Percentiles rank a stretch among this genome's conserved stretches.
These are phyloP conservation scores for Spermophilus dauricus DNA, from an alignment of 2,113 vertebrate species.

Conservation along the genomic window DNA sequence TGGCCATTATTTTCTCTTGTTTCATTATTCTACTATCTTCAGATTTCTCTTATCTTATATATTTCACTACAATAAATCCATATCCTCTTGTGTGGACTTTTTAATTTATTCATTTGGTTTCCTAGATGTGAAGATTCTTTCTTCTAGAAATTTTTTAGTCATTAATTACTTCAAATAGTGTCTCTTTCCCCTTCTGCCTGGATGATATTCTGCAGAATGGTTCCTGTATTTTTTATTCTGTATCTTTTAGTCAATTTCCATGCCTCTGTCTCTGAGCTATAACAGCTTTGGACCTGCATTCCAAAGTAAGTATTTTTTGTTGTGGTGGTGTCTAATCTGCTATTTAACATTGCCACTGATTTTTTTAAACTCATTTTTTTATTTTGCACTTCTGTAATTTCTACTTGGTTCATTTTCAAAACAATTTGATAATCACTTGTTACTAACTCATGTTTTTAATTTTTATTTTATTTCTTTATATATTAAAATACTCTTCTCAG, in stretches of 20 bases:
- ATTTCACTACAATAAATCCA: neutral
- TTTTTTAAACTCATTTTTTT: neutral
- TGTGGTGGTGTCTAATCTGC: neutral
- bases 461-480: neutral
- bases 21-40: neutral
- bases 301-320: neutral
- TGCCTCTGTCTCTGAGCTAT: neutral
- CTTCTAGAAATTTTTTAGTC: neutral
- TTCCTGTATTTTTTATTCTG: neutral
- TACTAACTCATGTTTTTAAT: neutral
- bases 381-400: constrained; percentile 26
- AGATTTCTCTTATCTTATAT: neutral
- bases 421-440: neutral
- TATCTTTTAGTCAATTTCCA: neutral
- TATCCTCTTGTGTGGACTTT: neutral
- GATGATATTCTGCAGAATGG: neutral
- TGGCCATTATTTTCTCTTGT: neutral
- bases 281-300: neutral
- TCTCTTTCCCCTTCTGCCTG: neutral
- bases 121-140: constrained; percentile 37
- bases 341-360: neutral
- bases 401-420: constrained; percentile 45
- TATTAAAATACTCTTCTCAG: neutral
- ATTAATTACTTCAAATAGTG: neutral
- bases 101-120: constrained; percentile 40